Evolutionary conservation across 2,888 invertebrate species (phyloP).

Genomic region (Cerceris ruficornis): DNA sequence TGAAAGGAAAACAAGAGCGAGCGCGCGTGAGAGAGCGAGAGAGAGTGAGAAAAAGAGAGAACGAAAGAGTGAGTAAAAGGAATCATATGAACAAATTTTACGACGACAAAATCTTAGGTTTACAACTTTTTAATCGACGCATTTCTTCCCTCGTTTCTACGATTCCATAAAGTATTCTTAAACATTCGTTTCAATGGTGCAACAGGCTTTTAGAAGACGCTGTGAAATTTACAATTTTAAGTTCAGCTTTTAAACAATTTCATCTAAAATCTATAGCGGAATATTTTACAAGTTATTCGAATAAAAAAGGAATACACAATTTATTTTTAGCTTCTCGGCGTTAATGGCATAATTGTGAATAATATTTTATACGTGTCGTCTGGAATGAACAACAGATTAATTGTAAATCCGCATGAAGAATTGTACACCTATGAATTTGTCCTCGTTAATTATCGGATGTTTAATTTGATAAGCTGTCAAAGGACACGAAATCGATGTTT

Average conservation of each 20-base stretch:
- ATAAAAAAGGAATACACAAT: too few species aligned
- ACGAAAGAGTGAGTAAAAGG: conserved; percentile 18
- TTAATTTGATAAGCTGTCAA: conserved; percentile 54
- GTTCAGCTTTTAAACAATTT: too few species aligned
- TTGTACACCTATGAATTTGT: conserved; percentile 36
- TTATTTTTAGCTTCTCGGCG: too few species aligned
- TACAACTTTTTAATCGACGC: conserved; percentile 37
- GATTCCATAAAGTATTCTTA: conserved; percentile 36
- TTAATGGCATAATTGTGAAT: too few species aligned
- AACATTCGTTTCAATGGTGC: background rate
- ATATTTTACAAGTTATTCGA: too few species aligned
- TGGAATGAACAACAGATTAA: too few species aligned
- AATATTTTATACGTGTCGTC: too few species aligned
- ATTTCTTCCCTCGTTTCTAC: conserved; percentile 22
- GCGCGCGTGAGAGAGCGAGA: conserved; percentile 18
- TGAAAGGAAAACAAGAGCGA: conserved; percentile 23
- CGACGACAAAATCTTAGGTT: conserved; percentile 21
- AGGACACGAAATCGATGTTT: conserved; percentile 70
- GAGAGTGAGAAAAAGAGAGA: conserved; percentile 5
- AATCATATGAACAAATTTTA: conserved; percentile 48
- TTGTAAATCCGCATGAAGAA: conserved; percentile 38
- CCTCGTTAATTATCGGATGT: conserved; percentile 60
- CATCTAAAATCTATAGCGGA: too few species aligned
- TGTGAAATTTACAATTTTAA: too few species aligned
- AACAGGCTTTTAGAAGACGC: too few species aligned